Base-by-base conservation (phyloP, 2,888 invertebrate species). In the Dusona sp. region DNA sequence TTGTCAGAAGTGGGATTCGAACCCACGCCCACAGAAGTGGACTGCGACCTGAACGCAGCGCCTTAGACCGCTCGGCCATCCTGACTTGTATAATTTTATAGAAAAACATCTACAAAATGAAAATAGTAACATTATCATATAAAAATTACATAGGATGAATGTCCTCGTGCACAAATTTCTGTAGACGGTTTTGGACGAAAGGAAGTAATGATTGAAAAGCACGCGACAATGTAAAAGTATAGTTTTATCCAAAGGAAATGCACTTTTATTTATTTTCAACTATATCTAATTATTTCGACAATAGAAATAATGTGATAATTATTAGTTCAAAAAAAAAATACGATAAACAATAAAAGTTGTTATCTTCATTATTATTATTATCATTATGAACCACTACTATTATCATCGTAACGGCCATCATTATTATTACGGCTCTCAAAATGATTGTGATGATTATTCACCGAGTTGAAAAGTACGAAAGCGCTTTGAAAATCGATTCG, bases 1-100 rank as follows among this genome's bases (percentile, higher is more conserved):
- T 92, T 95, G 95, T 95, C 95, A 95, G 95, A 94, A 95, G 95
- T 95, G 95, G 95, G 95, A 95, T 95, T 95, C 95, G 95, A 95
- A 95, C 95, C 95, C 95, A 95, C 95, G 95, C 95, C 95, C 95
- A 85, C 87, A 87, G 87, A 87, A 85, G 88, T 88, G 88, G 88
- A 88, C 88, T 87, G 89, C 89, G 88, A 89, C 88, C 88, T 89
- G 87, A 88, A 88, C 88, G 88, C 89, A 89, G 95, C 95, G 95
- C 95, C 95, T 95, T 95, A 95, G 95, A 95, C 95, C 95, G 95
- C 95, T 95, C 95, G 95, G 95, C 95, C 95, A 95, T 95, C 95
- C 95, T 95, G 95, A 95, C 95, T n/a, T n/a, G n/a, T n/a, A 33
- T 4, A 33, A 3, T 4, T 33, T 42, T 42, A 42, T 42, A 2